Base-by-base conservation (phyloP, 2,888 invertebrate genomes). In the Aporophyla nigra region DNA sequence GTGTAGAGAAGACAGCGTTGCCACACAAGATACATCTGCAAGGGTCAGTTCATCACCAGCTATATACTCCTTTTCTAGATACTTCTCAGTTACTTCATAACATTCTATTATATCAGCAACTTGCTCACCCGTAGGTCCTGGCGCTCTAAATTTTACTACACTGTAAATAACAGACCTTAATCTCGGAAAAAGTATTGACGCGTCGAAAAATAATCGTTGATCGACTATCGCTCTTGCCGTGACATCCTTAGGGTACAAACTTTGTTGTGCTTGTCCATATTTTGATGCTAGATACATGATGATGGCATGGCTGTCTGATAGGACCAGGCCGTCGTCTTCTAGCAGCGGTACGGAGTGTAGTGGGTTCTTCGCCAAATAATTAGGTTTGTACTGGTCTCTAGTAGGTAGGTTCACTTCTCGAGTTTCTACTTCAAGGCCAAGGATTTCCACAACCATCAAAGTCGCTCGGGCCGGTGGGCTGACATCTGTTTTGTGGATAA, bases 301-400 rank as follows among this genome's bases (percentile, higher is more conserved):
- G 33, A 93, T 93, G 1, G 91, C 92, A 68, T 93, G 93, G 59
- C 93, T 93, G 66, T 93, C 93, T 0, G 90, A 83, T 0, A 93
- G 69, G 1, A 86, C 78, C 24, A 92, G 87, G 46, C 89, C 90
- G 21, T 87, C 90, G 73, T 93, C 93, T 90, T 93, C 92, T 5
- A 93, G 78, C 24, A 93, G 61, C 0, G 93, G 93, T 6, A 93
- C 89, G 4, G 93, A 90, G 74, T 93, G 93, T n/a, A 92, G 70
- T 2, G 93, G 93, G 10, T 93, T 93, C 66, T 92, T 93, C 61
- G 86, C 81, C 54, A 93, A 68, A 68, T 90, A 93, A 5, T 92
- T 92, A 0, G 89, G 89, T 33, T 86, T 85, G 53, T 79, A 87
- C 58, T 93, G 91, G 0, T 92, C 92, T 58, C 90, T 89, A 5